These are phyloP conservation scores for Machimus atricapillus DNA, from an alignment of 2,888 invertebrate species.

Conservation along the genomic window DNA sequence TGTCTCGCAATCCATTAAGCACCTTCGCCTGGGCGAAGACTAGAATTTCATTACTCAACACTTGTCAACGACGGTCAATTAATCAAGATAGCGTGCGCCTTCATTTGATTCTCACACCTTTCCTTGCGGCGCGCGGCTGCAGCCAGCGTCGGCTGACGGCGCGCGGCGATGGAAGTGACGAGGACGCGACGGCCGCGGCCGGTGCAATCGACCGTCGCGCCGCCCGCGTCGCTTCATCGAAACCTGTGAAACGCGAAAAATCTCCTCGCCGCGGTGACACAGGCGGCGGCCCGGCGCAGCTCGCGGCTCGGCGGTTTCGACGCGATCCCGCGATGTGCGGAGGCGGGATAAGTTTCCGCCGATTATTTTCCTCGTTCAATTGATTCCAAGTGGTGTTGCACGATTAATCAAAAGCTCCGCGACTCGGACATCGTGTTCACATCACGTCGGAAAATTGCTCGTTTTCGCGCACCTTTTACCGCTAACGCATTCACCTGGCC, in stretches of 20 bases:
- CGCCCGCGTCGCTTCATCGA: neutral
- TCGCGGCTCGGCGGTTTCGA: neutral
- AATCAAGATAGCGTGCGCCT: constrained; percentile 35
- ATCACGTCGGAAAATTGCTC: constrained; percentile 5
- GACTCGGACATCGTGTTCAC: constrained; percentile 35
- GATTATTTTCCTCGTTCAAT: constrained; percentile 33
- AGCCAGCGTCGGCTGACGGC: neutral
- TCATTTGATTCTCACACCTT: constrained; percentile 35
- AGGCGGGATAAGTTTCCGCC: constrained; percentile 3
- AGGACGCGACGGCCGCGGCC: neutral
- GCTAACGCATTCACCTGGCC: neutral
- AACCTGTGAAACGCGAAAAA: neutral
- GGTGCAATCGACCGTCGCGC: neutral
- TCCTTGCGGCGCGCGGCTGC: neutral
- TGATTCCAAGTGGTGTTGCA: constrained; percentile 6
- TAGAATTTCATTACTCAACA: constrained; percentile 37
- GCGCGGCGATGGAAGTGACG: neutral
- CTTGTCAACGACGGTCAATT: constrained; percentile 30
- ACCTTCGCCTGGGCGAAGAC: constrained; percentile 2
- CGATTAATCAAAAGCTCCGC: constrained; percentile 27
- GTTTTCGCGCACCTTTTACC: constrained; percentile 1
- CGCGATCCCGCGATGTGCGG: neutral
- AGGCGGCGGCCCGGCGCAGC: too few species aligned
- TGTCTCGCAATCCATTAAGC: constrained; percentile 18
- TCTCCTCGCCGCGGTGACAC: neutral